A percentile compares a stretch with the other conserved stretches of the same genome.
Conservation (phyloP, 2,888 invertebrate genomes). For the Aproaerema taeniolella region DNA sequence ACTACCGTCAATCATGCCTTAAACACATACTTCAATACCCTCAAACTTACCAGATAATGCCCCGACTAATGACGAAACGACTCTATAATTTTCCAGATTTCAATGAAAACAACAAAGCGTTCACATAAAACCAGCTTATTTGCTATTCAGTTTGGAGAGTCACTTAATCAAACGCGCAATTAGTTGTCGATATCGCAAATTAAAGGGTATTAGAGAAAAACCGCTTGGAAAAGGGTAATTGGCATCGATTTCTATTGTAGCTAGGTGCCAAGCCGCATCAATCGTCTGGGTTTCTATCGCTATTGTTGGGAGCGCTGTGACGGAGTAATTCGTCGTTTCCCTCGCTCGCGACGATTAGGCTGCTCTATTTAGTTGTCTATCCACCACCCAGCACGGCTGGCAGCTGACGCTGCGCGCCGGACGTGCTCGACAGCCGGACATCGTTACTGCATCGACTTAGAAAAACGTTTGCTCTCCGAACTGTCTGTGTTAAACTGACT, state of each 20-base stretch:
- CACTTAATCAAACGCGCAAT: slow-evolving; percentile 8
- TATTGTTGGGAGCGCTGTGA: slow-evolving; percentile 64
- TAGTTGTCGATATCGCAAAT: slow-evolving; percentile 7
- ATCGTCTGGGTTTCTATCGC: slow-evolving; percentile 36
- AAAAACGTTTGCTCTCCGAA: slow-evolving; percentile 67
- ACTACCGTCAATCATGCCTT: slow-evolving; percentile 24
- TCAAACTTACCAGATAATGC: background rate
- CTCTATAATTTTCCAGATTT: no score
- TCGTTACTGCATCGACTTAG: slow-evolving; percentile 73
- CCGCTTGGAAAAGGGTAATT: no score
- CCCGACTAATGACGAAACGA: no score
- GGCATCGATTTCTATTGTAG: no score
- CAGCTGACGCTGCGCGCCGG: slow-evolving; percentile 70
- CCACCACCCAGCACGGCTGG: slow-evolving; percentile 52
- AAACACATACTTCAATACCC: background rate
- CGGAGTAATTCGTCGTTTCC: slow-evolving; percentile 74
- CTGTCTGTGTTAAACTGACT: slow-evolving; percentile 40
- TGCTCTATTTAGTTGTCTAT: slow-evolving; percentile 75
- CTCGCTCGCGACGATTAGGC: slow-evolving; percentile 72
- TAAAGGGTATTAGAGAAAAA: no score
- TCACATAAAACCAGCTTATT: no score
- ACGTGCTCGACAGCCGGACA: slow-evolving; percentile 65
- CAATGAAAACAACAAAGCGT: no score
- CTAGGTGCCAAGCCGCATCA: slow-evolving; percentile 39
- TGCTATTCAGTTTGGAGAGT: no score